Evolutionary conservation across 2,113 vertebrate species (phyloP).

Genomic region (Eptesicus fuscus): DNA sequence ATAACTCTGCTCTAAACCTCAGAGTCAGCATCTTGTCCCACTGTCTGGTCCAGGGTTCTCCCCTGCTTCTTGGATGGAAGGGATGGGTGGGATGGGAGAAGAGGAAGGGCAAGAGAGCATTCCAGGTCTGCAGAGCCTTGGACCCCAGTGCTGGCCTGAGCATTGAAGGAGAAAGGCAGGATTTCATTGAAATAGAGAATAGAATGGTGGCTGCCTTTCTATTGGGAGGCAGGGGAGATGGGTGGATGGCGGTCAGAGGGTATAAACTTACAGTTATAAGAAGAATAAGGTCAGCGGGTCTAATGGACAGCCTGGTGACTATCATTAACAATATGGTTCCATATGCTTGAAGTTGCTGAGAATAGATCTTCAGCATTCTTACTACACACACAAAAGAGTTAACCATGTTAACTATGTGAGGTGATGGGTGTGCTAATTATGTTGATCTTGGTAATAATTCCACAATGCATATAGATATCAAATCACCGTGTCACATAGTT

Average conservation of each 20-base stretch:
- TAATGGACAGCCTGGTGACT: neutral
- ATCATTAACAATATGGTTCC: neutral
- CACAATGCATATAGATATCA: neutral
- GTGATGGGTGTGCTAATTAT: neutral
- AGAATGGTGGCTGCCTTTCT: neutral
- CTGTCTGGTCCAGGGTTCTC: neutral
- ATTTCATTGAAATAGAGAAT: neutral
- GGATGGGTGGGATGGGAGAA: neutral
- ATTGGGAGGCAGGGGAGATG: neutral
- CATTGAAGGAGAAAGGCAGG: neutral
- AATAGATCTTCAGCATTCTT: neutral
- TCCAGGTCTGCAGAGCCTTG: neutral
- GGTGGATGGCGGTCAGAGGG: neutral
- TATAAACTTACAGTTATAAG: neutral
- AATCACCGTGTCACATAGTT: neutral
- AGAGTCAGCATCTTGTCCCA: neutral
- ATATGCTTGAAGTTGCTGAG: neutral
- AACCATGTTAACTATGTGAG: neutral
- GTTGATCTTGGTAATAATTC: neutral
- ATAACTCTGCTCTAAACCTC: neutral
- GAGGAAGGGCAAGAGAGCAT: neutral
- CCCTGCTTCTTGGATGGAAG: neutral
- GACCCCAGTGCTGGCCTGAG: fast-evolving
- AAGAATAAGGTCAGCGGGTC: neutral
- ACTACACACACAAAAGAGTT: neutral